Conservation (phyloP, 2,113 vertebrate species). For the Hepsetus odoe region DNA sequence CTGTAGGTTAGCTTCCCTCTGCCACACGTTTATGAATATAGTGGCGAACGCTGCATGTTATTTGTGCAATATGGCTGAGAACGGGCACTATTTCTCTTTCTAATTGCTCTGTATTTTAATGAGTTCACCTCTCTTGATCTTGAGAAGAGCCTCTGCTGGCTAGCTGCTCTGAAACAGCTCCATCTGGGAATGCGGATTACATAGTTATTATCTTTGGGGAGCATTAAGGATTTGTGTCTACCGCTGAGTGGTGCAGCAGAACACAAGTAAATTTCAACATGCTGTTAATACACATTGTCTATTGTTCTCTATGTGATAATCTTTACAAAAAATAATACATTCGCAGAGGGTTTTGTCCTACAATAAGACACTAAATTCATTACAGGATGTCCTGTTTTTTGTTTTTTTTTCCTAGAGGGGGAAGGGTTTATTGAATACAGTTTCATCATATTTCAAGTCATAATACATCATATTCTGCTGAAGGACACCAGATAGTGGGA, state of each 20-base stretch:
- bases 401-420: not conserved
- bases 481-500: constrained; percentile 27
- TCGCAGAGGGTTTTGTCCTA: constrained; percentile 13
- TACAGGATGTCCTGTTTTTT: constrained; percentile 36
- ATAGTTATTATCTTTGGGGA: constrained; percentile 76
- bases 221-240: constrained; percentile 78
- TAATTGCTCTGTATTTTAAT: constrained; percentile 73
- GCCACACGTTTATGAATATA: constrained; percentile 32
- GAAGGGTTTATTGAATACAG: constrained; percentile 27
- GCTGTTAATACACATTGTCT: constrained; percentile 60
- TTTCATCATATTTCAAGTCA: constrained; percentile 26
- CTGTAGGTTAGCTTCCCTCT: constrained; percentile 52
- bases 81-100: constrained; percentile 62
- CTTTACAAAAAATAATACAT: constrained; percentile 43
- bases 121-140: constrained; percentile 61
- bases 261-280: constrained; percentile 68
- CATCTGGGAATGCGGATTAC: constrained; percentile 77
- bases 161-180: constrained; percentile 64
- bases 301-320: constrained; percentile 65
- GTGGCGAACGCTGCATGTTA: constrained; percentile 64
- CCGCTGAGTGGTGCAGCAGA: constrained; percentile 64
- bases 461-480: constrained; percentile 24
- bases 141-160: constrained; percentile 63
- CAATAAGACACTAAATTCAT: constrained; percentile 32
- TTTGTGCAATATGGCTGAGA: constrained; percentile 39